These are phyloP conservation scores for Malurus melanocephalus DNA, from an alignment of 2,113 vertebrate genomes.

Conservation along the genomic window DNA sequence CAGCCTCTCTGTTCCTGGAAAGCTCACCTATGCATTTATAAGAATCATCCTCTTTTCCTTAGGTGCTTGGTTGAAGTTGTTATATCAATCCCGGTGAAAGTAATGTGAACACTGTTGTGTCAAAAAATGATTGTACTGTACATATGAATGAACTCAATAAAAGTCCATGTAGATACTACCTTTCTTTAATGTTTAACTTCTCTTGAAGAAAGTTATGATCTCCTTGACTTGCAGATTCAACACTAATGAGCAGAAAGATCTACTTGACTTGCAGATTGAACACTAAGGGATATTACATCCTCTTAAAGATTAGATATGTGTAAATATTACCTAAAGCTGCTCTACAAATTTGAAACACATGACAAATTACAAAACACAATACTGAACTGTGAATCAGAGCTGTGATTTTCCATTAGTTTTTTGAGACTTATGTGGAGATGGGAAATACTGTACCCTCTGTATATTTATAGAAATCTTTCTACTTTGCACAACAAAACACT, in stretches of 20 bases:
- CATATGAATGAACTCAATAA: neutral
- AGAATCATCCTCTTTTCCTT: neutral
- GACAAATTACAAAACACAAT: neutral
- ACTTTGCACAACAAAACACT: neutral
- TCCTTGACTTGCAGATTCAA: neutral
- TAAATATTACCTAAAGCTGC: neutral
- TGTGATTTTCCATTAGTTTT: neutral
- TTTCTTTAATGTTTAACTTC: neutral
- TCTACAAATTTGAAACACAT: neutral
- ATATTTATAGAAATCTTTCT: neutral
- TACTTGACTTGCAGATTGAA: neutral
- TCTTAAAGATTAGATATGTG: neutral
- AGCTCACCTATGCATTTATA: neutral
- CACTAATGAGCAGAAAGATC: neutral
- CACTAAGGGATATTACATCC: neutral
- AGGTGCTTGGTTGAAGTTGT: neutral
- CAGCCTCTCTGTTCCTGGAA: neutral
- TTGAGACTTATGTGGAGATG: neutral
- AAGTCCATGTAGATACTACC: neutral
- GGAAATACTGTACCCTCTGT: neutral
- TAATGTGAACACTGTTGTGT: neutral
- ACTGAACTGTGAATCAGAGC: neutral
- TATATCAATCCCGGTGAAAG: neutral
- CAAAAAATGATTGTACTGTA: neutral
- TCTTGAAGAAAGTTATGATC: neutral